Conservation (phyloP, 1,140 invertebrate genomes). For the Diorhabda elongata region DNA sequence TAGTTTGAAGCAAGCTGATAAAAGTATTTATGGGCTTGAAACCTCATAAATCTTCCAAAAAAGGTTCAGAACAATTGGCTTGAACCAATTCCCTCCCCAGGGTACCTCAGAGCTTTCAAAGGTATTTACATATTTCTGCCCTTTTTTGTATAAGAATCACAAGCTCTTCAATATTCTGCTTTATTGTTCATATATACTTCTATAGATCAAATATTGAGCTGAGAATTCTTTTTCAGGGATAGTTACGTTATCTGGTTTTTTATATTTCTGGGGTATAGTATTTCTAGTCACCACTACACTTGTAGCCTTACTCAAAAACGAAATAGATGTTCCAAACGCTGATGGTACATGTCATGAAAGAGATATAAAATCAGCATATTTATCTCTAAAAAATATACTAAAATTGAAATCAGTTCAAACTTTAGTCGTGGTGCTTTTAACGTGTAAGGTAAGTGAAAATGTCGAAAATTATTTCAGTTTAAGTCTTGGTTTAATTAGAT, state of each 20-base stretch:
- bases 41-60: no score
- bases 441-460: slow-evolving; percentile 71
- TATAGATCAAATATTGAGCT: background rate
- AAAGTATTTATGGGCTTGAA: no score
- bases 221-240: slow-evolving; percentile 52
- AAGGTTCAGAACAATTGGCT: no score
- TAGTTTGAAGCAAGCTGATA: no score
- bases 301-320: slow-evolving; percentile 85
- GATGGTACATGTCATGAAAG: slow-evolving; percentile 45
- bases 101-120: no score
- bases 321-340: slow-evolving; percentile 54
- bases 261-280: slow-evolving; percentile 92
- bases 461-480: background rate
- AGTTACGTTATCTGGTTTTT: slow-evolving; percentile 85
- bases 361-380: slow-evolving; percentile 71
- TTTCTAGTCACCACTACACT: slow-evolving; percentile 90
- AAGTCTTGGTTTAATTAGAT: no score
- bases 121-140: no score
- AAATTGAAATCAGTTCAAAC: slow-evolving; percentile 75
- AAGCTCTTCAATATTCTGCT: background rate
- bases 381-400: slow-evolving; percentile 77
- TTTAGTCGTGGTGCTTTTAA: slow-evolving; percentile 79
- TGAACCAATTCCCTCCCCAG: no score
- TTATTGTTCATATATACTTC: slow-evolving; percentile 3
- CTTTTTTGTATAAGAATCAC: no score